Base-by-base conservation (phyloP, 2,113 vertebrate species). In the Sphaerodactylus townsendi region DNA sequence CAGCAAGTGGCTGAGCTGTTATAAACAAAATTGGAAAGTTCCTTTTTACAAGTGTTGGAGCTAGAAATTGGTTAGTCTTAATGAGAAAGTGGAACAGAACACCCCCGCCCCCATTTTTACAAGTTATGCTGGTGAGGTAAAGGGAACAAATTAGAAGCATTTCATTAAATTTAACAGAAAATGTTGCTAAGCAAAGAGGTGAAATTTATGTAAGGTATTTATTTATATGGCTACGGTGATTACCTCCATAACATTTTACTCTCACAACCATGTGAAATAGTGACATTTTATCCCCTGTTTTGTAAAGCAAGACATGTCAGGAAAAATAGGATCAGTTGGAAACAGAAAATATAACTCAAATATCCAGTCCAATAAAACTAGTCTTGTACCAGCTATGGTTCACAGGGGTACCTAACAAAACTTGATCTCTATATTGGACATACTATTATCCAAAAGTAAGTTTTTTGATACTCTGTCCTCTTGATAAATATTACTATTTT, bases 201-300 rank as follows among this genome's bases (percentile, higher is more conserved):
- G 37, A 72, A 82, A 73, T 73, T 73, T 73, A 82, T 82, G 28
- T 59, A 41, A n/a, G 30, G 80, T 82, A 44, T 82, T 72, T 82
- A 72, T 59, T 82, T 82, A 82, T 73, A 62, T 73, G 69, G 37
- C 53, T 41, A 35, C 28, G 30, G 72, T 82, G 50, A 73, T 73
- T 44, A 64, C 50, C 17, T 23, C 39, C 69, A 44, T 59, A 71
- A 71, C 48, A 56, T 81, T 81, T 81, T 81, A 81, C 70, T 71
- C 35, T 81, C 66, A 81, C 25, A 81, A 21, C 33, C 71, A 21
- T 82, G 35, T 64, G 50, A 44, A 73, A 37, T 30, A 37, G 64
- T 80, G 66, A 25, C 17, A n/a, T 30, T 73, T 73, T 82, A 73
- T 82, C 37, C 44, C 46, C 28, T 82, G 69, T 73, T 73, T 56